These are phyloP conservation scores for Herpetotheres cachinnans DNA, from an alignment of 2,113 vertebrate species.

Conservation along the genomic window DNA sequence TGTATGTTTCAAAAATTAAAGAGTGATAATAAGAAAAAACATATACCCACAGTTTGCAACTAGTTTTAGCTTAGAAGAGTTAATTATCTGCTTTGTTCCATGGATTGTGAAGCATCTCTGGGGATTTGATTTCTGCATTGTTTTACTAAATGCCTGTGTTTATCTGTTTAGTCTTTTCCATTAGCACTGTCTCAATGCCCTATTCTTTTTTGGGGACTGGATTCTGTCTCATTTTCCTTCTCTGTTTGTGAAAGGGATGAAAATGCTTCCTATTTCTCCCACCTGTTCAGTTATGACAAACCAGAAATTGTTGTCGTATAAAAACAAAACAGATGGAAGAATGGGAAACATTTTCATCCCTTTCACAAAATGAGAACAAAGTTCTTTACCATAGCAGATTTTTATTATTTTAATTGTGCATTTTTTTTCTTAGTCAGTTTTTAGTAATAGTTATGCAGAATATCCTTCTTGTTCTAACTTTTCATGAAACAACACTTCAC, in stretches of 20 bases:
- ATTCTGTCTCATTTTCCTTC: background rate
- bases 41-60: background rate
- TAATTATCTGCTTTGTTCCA: background rate
- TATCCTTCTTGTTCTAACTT: background rate
- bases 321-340: background rate
- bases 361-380: background rate
- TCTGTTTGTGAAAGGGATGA: background rate
- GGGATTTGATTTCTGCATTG: background rate
- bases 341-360: background rate
- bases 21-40: background rate
- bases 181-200: background rate
- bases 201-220: background rate
- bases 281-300: background rate
- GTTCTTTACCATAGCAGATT: background rate
- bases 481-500: background rate
- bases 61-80: background rate
- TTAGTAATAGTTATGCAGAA: background rate
- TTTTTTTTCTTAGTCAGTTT: background rate
- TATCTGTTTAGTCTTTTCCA: background rate
- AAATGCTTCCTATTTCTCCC: background rate
- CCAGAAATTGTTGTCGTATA: background rate
- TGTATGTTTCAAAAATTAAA: background rate
- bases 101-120: background rate
- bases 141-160: background rate
- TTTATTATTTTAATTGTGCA: background rate